Evolutionary conservation across 2,888 invertebrate species (phyloP).

Genomic region (Sphecodes monilicornis): DNA sequence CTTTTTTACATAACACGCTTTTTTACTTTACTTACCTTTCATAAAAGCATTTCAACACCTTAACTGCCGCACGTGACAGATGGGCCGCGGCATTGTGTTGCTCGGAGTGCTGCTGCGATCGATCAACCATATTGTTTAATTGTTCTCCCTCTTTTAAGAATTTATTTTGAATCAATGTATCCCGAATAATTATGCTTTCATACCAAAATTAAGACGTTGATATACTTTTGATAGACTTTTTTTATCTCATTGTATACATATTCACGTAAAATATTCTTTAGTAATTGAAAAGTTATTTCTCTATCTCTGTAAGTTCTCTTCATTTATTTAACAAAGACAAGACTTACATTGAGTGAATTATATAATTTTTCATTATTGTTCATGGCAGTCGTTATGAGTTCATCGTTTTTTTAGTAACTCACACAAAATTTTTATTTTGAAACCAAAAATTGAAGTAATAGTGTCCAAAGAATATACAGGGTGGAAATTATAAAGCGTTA

Average conservation of each 20-base stretch:
- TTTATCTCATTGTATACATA: not conserved
- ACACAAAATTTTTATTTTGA: too few species aligned
- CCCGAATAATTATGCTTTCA: not conserved
- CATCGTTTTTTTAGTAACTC: not conserved
- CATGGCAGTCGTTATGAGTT: not conserved
- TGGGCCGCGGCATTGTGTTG: not conserved
- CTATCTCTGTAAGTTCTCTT: not conserved
- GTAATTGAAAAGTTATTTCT: too few species aligned
- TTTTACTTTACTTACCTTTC: conserved; percentile 1
- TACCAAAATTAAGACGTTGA: not conserved
- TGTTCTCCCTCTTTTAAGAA: not conserved
- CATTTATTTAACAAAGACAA: not conserved
- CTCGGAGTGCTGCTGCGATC: not conserved
- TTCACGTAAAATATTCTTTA: too few species aligned
- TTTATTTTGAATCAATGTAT: not conserved
- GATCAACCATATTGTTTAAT: not conserved
- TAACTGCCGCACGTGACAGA: conserved; percentile 2
- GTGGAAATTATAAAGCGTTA: too few species aligned
- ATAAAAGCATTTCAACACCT: not conserved
- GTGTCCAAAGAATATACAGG: too few species aligned
- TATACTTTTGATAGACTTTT: not conserved
- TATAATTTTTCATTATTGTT: not conserved
- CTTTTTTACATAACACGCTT: not conserved
- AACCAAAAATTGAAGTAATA: too few species aligned
- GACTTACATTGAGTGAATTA: not conserved